Evolutionary conservation across 2,113 vertebrate species (phyloP).

Genomic region (Cyanoramphus novaezelandiae): DNA sequence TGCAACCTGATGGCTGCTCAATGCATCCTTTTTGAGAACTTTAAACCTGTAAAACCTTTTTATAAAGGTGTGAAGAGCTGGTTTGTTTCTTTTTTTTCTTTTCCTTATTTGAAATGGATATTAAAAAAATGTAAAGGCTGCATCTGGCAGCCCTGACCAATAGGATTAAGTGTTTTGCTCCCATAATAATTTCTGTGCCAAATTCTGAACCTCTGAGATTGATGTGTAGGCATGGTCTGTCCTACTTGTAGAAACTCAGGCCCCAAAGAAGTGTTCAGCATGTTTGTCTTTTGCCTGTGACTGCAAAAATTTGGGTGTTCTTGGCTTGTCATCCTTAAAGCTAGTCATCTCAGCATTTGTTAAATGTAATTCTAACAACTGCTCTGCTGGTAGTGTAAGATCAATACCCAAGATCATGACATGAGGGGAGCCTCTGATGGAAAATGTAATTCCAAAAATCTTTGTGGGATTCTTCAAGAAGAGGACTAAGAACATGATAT

Average conservation of each 20-base stretch:
- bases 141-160: background rate
- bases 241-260: background rate
- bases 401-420: background rate
- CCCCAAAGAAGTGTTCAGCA: background rate
- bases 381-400: background rate
- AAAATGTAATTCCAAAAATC: background rate
- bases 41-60: background rate
- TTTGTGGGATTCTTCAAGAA: background rate
- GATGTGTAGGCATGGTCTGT: background rate
- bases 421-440: background rate
- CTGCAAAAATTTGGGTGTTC: background rate
- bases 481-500: background rate
- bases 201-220: background rate
- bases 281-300: background rate
- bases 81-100: background rate
- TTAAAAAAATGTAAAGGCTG: background rate
- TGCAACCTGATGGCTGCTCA: background rate
- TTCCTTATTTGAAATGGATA: background rate
- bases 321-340: background rate
- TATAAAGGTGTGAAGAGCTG: background rate
- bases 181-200: background rate
- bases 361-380: background rate
- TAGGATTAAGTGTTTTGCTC: background rate
- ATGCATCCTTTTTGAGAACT: background rate
- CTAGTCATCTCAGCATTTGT: background rate